A percentile compares a stretch with the other conserved stretches of the same genome.
phyloP scores from a whole-genome alignment of 2,888 invertebrate genomes.

The Girardia tigrina region DNA sequence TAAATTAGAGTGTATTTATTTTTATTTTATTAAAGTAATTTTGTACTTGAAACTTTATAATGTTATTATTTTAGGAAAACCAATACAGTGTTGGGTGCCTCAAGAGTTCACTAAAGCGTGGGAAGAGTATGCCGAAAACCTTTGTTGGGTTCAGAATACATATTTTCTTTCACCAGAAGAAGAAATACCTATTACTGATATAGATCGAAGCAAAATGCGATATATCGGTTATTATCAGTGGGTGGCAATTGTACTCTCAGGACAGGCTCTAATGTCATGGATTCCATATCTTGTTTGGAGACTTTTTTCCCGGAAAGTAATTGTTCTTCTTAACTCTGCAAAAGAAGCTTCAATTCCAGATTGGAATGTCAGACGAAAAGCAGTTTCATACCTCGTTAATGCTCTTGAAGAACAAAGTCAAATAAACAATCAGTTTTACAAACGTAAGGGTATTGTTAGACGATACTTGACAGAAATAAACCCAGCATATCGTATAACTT shows the following conservation, averaged over 20 bases:
- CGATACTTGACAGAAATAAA: constrained; percentile 30
- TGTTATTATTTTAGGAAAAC: constrained; percentile 24
- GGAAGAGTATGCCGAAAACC: constrained; percentile 36
- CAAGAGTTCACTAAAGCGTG: constrained; percentile 37
- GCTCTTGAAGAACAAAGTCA: constrained; percentile 36
- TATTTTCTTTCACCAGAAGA: constrained; percentile 36
- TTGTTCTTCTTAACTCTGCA: constrained; percentile 34
- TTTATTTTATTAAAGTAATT: no score
- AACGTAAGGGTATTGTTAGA: constrained; percentile 31
- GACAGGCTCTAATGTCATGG: constrained; percentile 35
- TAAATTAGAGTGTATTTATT: no score
- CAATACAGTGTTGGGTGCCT: constrained; percentile 36
- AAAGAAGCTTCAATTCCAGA: constrained; percentile 35
- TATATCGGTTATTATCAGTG: constrained; percentile 36
- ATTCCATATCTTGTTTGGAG: constrained; percentile 36
- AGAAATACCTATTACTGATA: constrained; percentile 26
- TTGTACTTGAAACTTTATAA: no score
- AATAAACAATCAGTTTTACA: constrained; percentile 28
- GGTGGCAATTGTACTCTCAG: constrained; percentile 36
- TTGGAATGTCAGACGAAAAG: constrained; percentile 29
- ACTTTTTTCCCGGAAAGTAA: constrained; percentile 35
- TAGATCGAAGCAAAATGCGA: constrained; percentile 21
- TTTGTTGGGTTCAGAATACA: constrained; percentile 36
- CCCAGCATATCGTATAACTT: constrained; percentile 31
- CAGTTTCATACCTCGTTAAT: constrained; percentile 34